Evolutionary conservation across 2,797 vertebrate genomes (phyloP).

Genomic region (Avahi laniger): DNA sequence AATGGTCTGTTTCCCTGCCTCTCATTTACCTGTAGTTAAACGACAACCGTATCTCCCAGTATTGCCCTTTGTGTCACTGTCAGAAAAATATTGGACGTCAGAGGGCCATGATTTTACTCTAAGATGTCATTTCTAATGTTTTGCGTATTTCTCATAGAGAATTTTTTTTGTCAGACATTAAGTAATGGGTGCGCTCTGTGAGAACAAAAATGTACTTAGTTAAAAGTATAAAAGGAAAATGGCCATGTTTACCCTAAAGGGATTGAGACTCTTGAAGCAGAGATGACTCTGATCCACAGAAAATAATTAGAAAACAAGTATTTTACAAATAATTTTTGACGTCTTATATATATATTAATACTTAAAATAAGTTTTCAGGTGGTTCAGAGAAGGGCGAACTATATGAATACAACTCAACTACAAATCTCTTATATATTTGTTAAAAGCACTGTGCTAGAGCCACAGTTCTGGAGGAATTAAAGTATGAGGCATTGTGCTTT

Average conservation of each 20-base stretch:
- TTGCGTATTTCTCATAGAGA: not conserved
- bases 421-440: not conserved
- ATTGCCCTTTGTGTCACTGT: not conserved
- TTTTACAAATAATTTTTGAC: conserved; percentile 3
- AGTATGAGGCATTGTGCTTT: not conserved
- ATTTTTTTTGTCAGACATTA: not conserved
- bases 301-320: not conserved
- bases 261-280: not conserved
- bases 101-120: not conserved
- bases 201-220: not conserved
- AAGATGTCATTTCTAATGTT: not conserved
- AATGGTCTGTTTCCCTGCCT: not conserved
- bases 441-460: not conserved
- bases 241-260: not conserved
- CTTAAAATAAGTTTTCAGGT: conserved; percentile 34
- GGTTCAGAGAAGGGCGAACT: not conserved
- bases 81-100: not conserved
- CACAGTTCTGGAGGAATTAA: conserved; percentile 6
- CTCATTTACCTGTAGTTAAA: not conserved
- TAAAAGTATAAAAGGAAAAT: conserved; percentile 13
- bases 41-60: not conserved
- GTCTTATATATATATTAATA: not conserved
- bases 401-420: not conserved
- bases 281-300: not conserved
- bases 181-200: not conserved